These are phyloP conservation scores for Stenchaetothrips biformis DNA, from an alignment of 2,888 invertebrate species.

Conservation along the genomic window DNA sequence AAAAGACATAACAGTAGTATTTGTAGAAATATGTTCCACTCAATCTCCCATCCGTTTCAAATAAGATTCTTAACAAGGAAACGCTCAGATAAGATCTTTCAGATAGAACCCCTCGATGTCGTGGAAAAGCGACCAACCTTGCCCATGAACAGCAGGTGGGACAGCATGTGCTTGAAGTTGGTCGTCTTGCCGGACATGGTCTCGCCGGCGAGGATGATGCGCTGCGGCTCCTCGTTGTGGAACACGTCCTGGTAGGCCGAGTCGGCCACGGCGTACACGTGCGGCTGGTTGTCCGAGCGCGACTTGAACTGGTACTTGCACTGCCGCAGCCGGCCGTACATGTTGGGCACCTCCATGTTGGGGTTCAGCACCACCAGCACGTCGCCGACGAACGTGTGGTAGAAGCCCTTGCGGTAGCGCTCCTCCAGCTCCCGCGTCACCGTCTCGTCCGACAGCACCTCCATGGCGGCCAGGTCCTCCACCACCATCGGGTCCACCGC, in stretches of 20 bases:
- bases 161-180: conserved; percentile 70
- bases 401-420: conserved; percentile 61
- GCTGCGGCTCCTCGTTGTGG: conserved; percentile 80
- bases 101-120: no score
- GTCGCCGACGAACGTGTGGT: conserved; percentile 76
- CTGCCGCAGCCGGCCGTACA: conserved; percentile 73
- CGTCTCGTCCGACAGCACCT: conserved; percentile 65
- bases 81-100: no score
- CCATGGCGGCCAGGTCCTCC: conserved; percentile 78
- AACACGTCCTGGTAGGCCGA: conserved; percentile 85
- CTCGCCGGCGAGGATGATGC: conserved; percentile 84
- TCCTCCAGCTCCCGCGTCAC: conserved; percentile 64
- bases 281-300: conserved; percentile 83
- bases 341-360: conserved; percentile 60
- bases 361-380: conserved; percentile 74
- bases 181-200: conserved; percentile 88
- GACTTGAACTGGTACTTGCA: conserved; percentile 77
- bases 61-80: no score
- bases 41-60: no score
- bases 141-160: conserved; percentile 77
- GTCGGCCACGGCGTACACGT: conserved; percentile 84
- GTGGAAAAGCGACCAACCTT: conserved; percentile 53
- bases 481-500: conserved; percentile 62
- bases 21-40: no score
- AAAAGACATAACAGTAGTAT: no score